Evolutionary conservation across 92 coral and sea anemone species (phyloP), one percentile per base, ranked within the genome.

Genomic region (Zoanthus solanderi): DNA sequence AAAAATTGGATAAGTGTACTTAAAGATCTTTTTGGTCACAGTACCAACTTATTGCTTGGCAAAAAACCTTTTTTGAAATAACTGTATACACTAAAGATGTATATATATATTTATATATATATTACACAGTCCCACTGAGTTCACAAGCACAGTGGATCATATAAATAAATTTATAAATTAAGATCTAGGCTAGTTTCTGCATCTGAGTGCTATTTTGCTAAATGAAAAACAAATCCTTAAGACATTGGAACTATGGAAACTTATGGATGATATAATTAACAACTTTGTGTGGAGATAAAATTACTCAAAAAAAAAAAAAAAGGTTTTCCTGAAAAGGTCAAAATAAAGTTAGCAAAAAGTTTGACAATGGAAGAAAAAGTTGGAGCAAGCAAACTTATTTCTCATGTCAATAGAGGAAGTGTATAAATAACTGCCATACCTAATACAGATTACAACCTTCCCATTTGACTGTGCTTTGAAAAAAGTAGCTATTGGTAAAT

Each of bases 131-230:
- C 13, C 23, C 75, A 81, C 85, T 66, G 85, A 12, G 65, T 81
- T 67, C 34, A 45, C 74, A 46, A 65, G n/a, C 9, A 81, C 85
- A 67, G 85, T 66, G 85, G 58, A 66, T 80, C 63, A 80, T 81
- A 81, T 81, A 81, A 81, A 81, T 81, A 81, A 66, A 81, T 81
- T 81, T 81, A 65, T 81, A 81, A 81, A 66, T 81, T 81, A 67
- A 73, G 29, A 37, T 81, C 85, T 81, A 81, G 45, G 67, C 52
- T 81, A 81, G 85, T 46, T 66, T 66, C 85, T 65, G 71, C 63
- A 81, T 65, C 76, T 81, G 76, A 37, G 58, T 66, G 60, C 58
- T 46, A 66, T 71, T 47, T 67, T 32, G 75, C 46, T 66, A 46
- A 23, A 42, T 57, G 52, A 81, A 67, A 81, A 30, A 48, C 2